Base-by-base conservation (phyloP, 2,888 invertebrate species). In the Eupithecia subfuscata region DNA sequence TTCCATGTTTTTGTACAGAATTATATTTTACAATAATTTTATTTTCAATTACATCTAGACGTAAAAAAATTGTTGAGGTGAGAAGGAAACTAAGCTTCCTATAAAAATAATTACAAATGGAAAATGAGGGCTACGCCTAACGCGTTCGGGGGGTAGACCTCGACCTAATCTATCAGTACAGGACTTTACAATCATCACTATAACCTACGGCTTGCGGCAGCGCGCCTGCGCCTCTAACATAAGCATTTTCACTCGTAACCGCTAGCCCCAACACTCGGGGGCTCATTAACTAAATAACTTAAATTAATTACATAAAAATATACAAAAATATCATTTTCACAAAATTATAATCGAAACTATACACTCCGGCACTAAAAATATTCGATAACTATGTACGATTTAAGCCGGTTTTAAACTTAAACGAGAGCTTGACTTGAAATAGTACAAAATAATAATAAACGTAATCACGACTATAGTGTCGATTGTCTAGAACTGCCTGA, bases 251-350 rank as follows among this genome's bases (percentile, higher is more conserved):
- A 85, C 85, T 86, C 88, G 84, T 81, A 84, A 86, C 87, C 89
- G 89, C 86, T 85, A 84, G 86, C 89, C 87, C 89, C 90, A 85
- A 82, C 79, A 67, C 75, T 83, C 84, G 87, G 86, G 84, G 89
- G 88, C 87, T 84, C 86, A 88, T 87, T 88, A 88, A 91, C 91
- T 91, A 91, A 93, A 93, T 91, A 93, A 93, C 94, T 93, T 93
- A 92, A 91, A 89, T 89, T 90, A 92, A 89, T 91, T 92, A 93
- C 94, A 93, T 93, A 90, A 94, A 93, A 95, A 94, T 94, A 94
- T 95, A 95, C 94, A 94, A 94, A 94, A 94, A 94, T 94, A 95
- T 94, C 93, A 92, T 94, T 93, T 94, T 92, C 94, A 94, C 93
- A 93, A 94, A 92, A 93, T 92, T 90, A 94, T 92, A 93, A 91